Conservation (phyloP, 1,140 invertebrate genomes). For the Oedothorax gibbosus region DNA sequence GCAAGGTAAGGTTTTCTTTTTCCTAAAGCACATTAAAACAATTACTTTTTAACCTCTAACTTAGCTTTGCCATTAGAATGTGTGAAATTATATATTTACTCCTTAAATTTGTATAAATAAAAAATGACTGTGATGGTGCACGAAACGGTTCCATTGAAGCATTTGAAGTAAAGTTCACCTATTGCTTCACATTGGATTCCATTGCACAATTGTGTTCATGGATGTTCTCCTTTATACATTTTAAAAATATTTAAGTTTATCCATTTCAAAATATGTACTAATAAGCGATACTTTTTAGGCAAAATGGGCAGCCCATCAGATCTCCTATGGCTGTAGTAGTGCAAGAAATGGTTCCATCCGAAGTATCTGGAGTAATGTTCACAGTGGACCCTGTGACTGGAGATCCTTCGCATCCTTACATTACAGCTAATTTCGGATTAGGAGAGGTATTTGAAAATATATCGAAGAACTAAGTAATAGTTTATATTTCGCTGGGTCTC, state of each 20-base stretch:
- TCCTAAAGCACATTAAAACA: background rate
- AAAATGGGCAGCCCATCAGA: constrained; percentile 75
- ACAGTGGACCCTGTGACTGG: constrained; percentile 79
- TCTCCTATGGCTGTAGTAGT: constrained; percentile 82
- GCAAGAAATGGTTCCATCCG: constrained; percentile 80
- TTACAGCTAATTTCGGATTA: constrained; percentile 84
- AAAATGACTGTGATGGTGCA: too few relatives aligned
- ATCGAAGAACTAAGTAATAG: background rate
- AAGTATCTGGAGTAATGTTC: constrained; percentile 82
- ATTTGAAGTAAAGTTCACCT: too few relatives aligned
- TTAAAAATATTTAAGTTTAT: background rate
- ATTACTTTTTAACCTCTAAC: constrained; percentile 69
- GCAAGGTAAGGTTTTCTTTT: constrained; percentile 74
- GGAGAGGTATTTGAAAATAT: constrained; percentile 73
- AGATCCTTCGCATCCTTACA: constrained; percentile 75
- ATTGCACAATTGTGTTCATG: too few relatives aligned
- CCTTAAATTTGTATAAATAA: background rate
- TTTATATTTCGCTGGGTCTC: background rate
- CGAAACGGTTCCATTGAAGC: too few relatives aligned
- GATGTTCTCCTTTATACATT: too few relatives aligned
- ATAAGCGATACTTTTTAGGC: constrained; percentile 67
- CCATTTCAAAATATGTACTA: background rate
- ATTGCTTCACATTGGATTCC: too few relatives aligned
- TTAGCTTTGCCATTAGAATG: too few relatives aligned
- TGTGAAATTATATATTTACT: background rate